Base-by-base conservation (phyloP, 53 echinoderm and acorn worm species). In the Astropecten irregularis region DNA sequence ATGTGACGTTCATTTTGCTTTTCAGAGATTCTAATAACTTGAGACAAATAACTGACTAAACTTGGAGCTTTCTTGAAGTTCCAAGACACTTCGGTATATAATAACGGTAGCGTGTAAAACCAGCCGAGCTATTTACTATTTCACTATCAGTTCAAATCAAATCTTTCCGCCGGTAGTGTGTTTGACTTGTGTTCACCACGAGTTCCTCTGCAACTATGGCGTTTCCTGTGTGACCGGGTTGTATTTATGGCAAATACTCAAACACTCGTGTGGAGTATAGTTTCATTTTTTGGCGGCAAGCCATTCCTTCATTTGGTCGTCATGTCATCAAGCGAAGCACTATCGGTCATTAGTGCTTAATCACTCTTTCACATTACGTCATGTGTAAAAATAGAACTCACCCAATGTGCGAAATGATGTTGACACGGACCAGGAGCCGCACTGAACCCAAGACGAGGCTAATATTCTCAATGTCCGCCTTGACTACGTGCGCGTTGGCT, bases 331-430 rank as follows among this genome's bases (percentile, higher is more conserved):
- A n/a, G n/a, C n/a, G n/a, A n/a, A n/a, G n/a, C n/a, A 20, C 32
- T 16, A 21, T 19, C 71, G 11, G 37, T 10, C n/a, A 18, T 13
- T 26, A 9, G 10, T 56, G 56, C 56, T 25, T 21, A 23, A 32
- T 42, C 42, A 42, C 11, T 42, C 11, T 11, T 37, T 56, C 3
- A 35, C 30, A 62, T 61, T 44, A 60, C 46, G 63, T 79, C 79
- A 62, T 47, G 7, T 7, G 18, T 62, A 61, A 60, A 62, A 79
- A 79, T 61, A 79, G 62, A 13, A 36, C 8, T n/a, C n/a, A n/a
- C n/a, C n/a, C n/a, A n/a, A n/a, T n/a, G n/a, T n/a, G n/a, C n/a
- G n/a, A n/a, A n/a, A n/a, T n/a, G n/a, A n/a, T n/a, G n/a, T n/a
- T n/a, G n/a, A n/a, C n/a, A n/a, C n/a, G n/a, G n/a, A n/a, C n/a